Evolutionary conservation across 92 coral and sea anemone species (phyloP), one percentile per base, ranked within the genome.

Genomic region (Palythoa caribaeorum): DNA sequence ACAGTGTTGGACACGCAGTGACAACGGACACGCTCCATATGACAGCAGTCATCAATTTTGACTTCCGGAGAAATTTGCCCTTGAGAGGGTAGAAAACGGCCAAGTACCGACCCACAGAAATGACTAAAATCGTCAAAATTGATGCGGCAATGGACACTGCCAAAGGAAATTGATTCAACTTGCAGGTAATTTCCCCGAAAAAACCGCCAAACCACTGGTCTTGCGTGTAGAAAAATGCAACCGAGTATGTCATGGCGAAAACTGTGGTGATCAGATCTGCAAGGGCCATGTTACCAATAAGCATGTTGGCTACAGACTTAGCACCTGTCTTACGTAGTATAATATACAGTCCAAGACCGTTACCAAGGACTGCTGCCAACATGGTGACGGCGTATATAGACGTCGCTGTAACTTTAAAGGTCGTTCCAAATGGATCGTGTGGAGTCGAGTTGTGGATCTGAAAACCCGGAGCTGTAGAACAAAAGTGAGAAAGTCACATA

Each of bases 271-370:
- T 38, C 70, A 90, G 76, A 50, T 90, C 92, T n/a, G 92, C 92
- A 2, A 86, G 35, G 11, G 92, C 92, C 90, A 90, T 86, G 83
- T 90, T 90, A 1, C 90, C 86, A 11, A 90, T 90, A 13, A 90
- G 88, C 50, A 90, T 17, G 77, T 53, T 86, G 12, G 90, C 52
- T 19, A 86, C 81, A 16, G 70, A 77, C 77, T 74, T 70, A 12
- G 69, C 44, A 39, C 79, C 75, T 14, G 90, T 38, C 60, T 44
- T 90, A 21, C 71, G 83, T 48, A 57, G 48, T 51, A 90, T 77
- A 3, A 86, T 84, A 60, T 62, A 71, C 38, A 90, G 89, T 3
- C 92, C 92, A 2, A 90, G 16, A 7, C 71, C 68, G 90, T 90
- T 90, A 83, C 92, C 92, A 16, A 90, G 60, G 50, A 86, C 40